Evolutionary conservation across 2,797 vertebrate genomes (phyloP).

Genomic region (Sus cebifrons): DNA sequence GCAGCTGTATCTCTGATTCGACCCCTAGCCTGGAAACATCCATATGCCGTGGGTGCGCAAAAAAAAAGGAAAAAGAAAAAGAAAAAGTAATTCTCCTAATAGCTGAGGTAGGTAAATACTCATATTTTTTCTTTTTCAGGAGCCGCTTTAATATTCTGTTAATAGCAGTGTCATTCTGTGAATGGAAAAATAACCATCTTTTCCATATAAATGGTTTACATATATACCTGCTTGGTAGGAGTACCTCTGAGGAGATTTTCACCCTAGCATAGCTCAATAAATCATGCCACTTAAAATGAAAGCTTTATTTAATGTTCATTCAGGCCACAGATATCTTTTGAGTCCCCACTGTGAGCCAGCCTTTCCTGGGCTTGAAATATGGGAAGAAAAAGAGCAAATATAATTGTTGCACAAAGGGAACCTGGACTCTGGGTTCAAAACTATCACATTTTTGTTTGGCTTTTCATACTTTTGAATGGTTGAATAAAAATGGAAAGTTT

Average conservation of each 20-base stretch:
- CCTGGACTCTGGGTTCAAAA: background rate
- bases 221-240: background rate
- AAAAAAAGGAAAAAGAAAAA: background rate
- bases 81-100: background rate
- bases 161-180: background rate
- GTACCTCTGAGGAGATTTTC: background rate
- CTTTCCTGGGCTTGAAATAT: background rate
- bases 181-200: background rate
- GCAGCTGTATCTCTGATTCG: too few relatives aligned
- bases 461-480: background rate
- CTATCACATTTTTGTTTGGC: background rate
- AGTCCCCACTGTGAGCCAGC: background rate
- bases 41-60: too few relatives aligned
- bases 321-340: background rate
- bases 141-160: background rate
- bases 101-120: background rate
- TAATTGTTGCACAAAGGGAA: background rate
- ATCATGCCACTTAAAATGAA: background rate
- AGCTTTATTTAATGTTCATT: constrained; percentile 13
- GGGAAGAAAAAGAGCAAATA: background rate
- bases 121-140: background rate
- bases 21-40: too few relatives aligned
- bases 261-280: background rate
- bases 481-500: background rate
- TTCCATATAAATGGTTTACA: background rate